Base-by-base conservation (phyloP, 2,797 vertebrate genomes). In the Pangasius sanitwongsei region DNA sequence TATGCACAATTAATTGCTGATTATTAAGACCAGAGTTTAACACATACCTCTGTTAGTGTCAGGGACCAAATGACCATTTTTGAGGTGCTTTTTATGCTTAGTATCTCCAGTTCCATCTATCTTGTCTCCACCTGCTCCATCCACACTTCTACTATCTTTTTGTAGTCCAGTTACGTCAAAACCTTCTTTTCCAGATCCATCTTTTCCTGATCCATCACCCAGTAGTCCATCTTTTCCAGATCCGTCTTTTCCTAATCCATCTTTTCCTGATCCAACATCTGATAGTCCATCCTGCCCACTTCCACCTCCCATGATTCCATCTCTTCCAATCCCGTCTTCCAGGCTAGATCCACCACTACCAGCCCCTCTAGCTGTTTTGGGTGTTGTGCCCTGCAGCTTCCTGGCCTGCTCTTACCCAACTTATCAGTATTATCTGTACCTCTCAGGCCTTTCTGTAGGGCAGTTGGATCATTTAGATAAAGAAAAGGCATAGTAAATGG, bases 41-140 rank as follows among this genome's bases (percentile, higher is more conserved):
- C 25, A 4, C 31, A 57, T 72, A 96, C 96, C 96, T 92, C 0
- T 90, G 18, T 74, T 48, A 2, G 89, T 91, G 31, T 95, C 94
- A 28, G 96, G 91, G 85, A 94, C 89, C 55, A 93, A 83, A 7
- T 92, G 91, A 1, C 89, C 93, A 55, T 25, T 77, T 92, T 70
- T 92, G n/a, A 34, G 67, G 72, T 23, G 78, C 88, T 92, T 95
- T 84, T 93, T 95, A 53, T 88, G 86, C 72, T 92, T 93, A 18
- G 89, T 86, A 5, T 87, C 88, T 86, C 65, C 87, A 81, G 13
- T 61, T 63, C 44, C 90, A 55, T 53, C n/a, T 18, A 7, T 84
- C 15, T 44, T 63, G 57, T 28, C 23, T 16, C 37, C 34, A 82
- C 11, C 34, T n/a, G 61, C 59, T 83, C 37, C 41, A 74, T 44